Percentiles rank a stretch among this genome's conserved stretches.
These are phyloP conservation scores for Amblyraja radiata DNA, from an alignment of 2,797 vertebrate genomes.

Conservation along the genomic window DNA sequence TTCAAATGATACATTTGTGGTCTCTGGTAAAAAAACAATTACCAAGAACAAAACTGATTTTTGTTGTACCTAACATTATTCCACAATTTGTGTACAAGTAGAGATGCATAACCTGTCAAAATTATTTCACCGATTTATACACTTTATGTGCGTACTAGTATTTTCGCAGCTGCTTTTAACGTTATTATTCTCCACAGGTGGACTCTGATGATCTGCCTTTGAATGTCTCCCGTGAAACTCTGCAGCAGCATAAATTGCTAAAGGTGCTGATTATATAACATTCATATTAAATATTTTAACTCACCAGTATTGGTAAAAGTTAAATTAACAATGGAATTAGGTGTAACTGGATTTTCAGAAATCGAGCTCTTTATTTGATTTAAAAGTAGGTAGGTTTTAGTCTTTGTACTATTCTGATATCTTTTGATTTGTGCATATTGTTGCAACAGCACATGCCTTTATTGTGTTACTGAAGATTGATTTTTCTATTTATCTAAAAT, in stretches of 20 bases:
- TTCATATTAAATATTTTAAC: neutral
- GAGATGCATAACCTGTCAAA: too few species aligned
- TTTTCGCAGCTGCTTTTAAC: neutral
- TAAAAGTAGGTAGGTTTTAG: neutral
- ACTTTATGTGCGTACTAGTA: too few species aligned
- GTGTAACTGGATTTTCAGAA: neutral
- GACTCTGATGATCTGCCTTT: constrained; percentile 96
- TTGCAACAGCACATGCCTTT: neutral
- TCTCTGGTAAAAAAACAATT: too few species aligned
- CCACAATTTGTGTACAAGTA: too few species aligned
- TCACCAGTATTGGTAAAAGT: neutral
- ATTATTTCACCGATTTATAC: too few species aligned
- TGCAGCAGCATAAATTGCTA: constrained; percentile 94
- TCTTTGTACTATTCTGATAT: neutral
- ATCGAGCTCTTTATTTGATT: neutral
- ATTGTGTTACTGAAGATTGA: neutral
- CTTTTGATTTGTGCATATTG: neutral
- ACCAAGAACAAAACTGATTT: too few species aligned
- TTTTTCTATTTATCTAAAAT: constrained; percentile 22
- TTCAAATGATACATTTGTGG: neutral
- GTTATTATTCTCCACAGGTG: constrained; percentile 62
- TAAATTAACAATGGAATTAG: neutral
- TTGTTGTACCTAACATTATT: too few species aligned
- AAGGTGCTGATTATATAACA: constrained; percentile 65
- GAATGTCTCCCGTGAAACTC: constrained; percentile 94